Conservation (phyloP, 2,888 invertebrate genomes). For the Hetaerina titia region DNA sequence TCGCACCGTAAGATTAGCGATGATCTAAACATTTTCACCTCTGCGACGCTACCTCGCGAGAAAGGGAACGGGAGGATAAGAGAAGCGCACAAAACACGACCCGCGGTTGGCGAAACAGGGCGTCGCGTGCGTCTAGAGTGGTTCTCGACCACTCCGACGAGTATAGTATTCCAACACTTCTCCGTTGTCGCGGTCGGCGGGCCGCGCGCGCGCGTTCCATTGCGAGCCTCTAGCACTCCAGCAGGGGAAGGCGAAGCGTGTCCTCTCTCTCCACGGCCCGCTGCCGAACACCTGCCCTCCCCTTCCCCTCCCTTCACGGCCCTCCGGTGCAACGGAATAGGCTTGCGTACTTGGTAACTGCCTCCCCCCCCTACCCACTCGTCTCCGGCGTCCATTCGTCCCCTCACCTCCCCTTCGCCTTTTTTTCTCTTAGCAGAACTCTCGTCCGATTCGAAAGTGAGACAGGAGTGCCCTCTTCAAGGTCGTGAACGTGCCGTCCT, state of each 20-base stretch:
- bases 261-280: background rate
- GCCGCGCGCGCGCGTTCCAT: background rate
- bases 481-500: background rate
- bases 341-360: background rate
- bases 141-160: background rate
- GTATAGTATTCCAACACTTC: background rate
- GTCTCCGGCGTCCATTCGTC: background rate
- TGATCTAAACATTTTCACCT: too few relatives aligned
- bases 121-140: background rate
- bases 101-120: background rate
- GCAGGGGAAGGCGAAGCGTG: background rate
- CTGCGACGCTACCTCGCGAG: background rate
- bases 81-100: background rate
- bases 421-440: background rate
- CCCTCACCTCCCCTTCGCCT: background rate
- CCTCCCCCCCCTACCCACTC: background rate
- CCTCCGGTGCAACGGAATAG: background rate
- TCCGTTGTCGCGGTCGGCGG: background rate
- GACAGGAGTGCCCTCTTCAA: constrained; percentile 35
- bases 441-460: background rate
- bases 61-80: background rate
- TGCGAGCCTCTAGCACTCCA: background rate
- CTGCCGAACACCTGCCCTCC: background rate
- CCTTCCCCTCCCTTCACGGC: background rate
- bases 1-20: too few relatives aligned